Base-by-base conservation (phyloP, 2,888 invertebrate genomes). In the Odiellus spinosus region DNA sequence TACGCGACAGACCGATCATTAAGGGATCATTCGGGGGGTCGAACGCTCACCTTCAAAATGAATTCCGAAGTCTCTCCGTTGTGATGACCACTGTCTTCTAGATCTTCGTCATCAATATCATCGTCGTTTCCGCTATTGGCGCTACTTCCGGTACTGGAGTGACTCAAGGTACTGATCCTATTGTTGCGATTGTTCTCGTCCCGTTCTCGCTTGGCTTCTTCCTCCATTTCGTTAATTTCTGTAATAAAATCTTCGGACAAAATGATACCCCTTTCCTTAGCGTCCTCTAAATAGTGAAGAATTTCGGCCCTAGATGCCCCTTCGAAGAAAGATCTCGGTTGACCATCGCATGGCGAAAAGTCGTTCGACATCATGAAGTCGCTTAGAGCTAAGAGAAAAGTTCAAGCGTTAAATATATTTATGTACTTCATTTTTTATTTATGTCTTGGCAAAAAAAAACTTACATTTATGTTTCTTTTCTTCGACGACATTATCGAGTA, bases 231-330 rank as follows among this genome's bases (percentile, higher is more conserved):
- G 12, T 49, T 47, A 3, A 48, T 35, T 10, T 47, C 47, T 11
- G 46, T 38, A 3, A 47, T 43, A 33, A 47, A 46, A 3, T 49
- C 45, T 38, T 38, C 38, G 17, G 26, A 26, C 26, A 26, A 26
- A 8, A 26, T 26, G 11, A 51, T 21, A 4, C 53, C 51, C 18
- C 56, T 47, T 41, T 58, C 58, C 38, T 56, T 55, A 32, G 59
- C 59, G 51, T 85, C 86, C 51, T 87, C 86, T 53, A 90, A 71
- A 61, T 87, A 88, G 50, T 82, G 85, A 44, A 90, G 71, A 59
- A 90, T 83, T 60, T 90, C 87, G 60, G 86, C 85, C 64, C 86
- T 86, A 12, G 85, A 83, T 49, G 82, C 82, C 44, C 83, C 78
- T 68, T 80, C 77, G 68, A 83, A 80, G 59, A 65, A 61, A 33